Evolutionary conservation across 1,140 invertebrate genomes (phyloP), one percentile per base, ranked within the genome.

Genomic region (Ceratina calcarata): DNA sequence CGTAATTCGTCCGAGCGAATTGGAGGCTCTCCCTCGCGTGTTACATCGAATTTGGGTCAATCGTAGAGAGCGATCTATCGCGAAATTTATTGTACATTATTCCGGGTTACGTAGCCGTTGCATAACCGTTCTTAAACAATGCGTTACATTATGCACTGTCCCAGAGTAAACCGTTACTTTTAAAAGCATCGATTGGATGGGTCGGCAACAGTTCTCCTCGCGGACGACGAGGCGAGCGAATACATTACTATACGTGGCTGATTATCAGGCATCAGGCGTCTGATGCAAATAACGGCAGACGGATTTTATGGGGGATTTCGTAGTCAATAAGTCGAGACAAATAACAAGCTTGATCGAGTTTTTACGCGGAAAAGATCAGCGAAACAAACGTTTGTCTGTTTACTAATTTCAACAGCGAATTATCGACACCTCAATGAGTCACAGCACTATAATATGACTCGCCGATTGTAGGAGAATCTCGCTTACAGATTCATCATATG

Each of bases 361-460:
- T 77, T 61, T 61, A 22, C 57, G 37, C 74, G 74, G 65, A 77
- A 77, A 68, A 53, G n/a, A 51, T 53, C 65, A 45, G 51, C 45
- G 57, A 62, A 77, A 77, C 75, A 70, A 70, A 77, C 75, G 66
- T 32, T 62, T 51, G 45, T 37, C 68, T 77, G 75, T 77, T 77
- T 69, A 77, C n/a, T 61, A 69, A 77, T 77, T 77, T 77, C 22
- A 45, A 37, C 68, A 24, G 45, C 1, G 65, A 18, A 69, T 69
- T 77, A 77, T 77, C 74, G 18, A 77, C 57, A 77, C 66, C 74
- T 69, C 65, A 20, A 77, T 77, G 66, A 77, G 66, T 69, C 75
- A 77, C 7, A 0, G 32, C 3, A 16, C 3, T 57, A 16, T 13
- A 7, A 37, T 13, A 24, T 65, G 22, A 18, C 20, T 4, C 37